Evolutionary conservation across 2,113 vertebrate species (phyloP).

Genomic region (Toxostoma redivivum): DNA sequence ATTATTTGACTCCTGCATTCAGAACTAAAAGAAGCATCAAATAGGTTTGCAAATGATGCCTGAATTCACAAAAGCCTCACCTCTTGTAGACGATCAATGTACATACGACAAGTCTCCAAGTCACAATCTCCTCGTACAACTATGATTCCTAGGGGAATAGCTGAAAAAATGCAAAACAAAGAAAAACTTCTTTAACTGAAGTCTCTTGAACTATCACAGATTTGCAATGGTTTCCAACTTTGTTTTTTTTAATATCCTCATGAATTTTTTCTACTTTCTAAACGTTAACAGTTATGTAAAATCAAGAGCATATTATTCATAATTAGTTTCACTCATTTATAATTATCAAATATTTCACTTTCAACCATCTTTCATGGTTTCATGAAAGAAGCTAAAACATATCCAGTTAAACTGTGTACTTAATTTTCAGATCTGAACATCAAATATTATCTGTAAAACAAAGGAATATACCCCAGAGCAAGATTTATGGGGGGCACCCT

Average conservation of each 20-base stretch:
- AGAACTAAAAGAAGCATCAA: neutral
- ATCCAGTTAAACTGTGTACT: neutral
- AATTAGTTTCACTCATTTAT: neutral
- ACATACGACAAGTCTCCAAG: slow-evolving; percentile 95
- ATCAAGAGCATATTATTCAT: neutral
- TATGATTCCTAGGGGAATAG: slow-evolving; percentile 93
- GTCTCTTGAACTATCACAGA: neutral
- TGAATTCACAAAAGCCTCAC: slow-evolving; percentile 67
- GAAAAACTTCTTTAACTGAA: neutral
- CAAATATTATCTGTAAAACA: neutral
- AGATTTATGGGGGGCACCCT: neutral
- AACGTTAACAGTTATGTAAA: neutral
- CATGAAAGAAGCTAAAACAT: neutral
- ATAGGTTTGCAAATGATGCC: neutral
- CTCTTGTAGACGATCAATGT: slow-evolving; percentile 95
- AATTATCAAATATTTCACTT: neutral
- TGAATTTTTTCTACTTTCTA: neutral
- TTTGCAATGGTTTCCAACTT: neutral
- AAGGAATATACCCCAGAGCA: neutral
- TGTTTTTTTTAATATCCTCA: neutral
- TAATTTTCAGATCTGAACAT: neutral
- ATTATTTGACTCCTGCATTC: neutral
- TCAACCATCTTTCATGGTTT: neutral
- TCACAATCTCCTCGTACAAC: slow-evolving; percentile 97
- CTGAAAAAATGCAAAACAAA: slow-evolving; percentile 65